phyloP scores from a whole-genome alignment of 53 echinoderm and acorn worm species.

The Hippasteria phrygiana region DNA sequence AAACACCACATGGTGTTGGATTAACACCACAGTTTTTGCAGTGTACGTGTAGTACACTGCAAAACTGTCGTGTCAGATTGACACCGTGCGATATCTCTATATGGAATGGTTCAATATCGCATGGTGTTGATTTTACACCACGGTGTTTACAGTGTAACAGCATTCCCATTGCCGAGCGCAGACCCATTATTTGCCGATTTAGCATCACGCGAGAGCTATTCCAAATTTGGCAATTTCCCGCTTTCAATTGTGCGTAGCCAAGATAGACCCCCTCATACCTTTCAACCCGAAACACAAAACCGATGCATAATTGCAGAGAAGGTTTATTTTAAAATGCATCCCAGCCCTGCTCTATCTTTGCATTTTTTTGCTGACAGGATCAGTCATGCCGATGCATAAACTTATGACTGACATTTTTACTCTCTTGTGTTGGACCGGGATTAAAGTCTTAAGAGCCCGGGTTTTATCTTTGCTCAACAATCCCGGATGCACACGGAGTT shows the following conservation, averaged over 20 bases:
- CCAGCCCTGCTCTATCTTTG: conserved; percentile 25
- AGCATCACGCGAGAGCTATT: background rate
- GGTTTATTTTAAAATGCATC: background rate
- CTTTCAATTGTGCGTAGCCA: background rate
- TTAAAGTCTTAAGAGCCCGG: conserved; percentile 54
- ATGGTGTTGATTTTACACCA: no score
- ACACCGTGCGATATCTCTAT: no score
- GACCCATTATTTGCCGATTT: background rate
- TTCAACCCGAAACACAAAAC: background rate
- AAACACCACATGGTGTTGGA: no score
- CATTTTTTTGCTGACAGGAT: conserved; percentile 12
- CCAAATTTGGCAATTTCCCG: background rate
- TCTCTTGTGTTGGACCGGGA: conserved; percentile 9
- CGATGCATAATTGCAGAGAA: background rate
- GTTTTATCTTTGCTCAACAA: conserved; percentile 38
- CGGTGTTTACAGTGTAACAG: no score
- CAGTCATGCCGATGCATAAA: background rate
- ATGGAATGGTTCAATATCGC: no score
- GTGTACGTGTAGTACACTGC: no score
- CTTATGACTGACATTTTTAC: conserved; percentile 33
- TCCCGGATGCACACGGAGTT: conserved; percentile 48
- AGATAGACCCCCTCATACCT: background rate
- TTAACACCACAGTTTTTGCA: no score
- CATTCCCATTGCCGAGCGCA: no score
- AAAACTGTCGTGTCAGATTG: no score